Evolutionary conservation across 1,140 invertebrate genomes (phyloP).

Genomic region (Nephotettix cincticeps): DNA sequence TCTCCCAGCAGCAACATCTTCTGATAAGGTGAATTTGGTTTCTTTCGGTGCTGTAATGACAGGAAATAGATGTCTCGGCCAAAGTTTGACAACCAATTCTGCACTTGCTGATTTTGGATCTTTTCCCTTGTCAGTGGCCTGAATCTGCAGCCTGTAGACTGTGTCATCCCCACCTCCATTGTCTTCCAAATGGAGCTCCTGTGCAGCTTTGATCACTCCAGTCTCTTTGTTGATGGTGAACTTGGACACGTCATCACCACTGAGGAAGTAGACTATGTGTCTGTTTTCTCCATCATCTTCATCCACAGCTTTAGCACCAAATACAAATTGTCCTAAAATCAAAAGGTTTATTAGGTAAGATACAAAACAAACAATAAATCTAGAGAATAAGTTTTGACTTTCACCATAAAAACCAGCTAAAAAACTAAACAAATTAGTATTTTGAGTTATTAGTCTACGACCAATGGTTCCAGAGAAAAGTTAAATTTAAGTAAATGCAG

Average conservation of each 20-base stretch:
- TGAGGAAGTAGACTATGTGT: constrained; percentile 72
- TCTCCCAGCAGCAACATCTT: constrained; percentile 73
- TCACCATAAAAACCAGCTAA: too few relatives aligned
- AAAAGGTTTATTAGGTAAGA: too few relatives aligned
- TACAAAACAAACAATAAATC: too few relatives aligned
- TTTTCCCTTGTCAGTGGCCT: constrained; percentile 68
- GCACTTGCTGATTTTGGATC: constrained; percentile 61
- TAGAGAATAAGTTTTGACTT: too few relatives aligned
- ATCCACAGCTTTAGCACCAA: constrained; percentile 81
- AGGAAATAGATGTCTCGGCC: constrained; percentile 72
- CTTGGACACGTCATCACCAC: constrained; percentile 71
- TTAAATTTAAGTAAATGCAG: too few relatives aligned
- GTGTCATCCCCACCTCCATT: constrained; percentile 47
- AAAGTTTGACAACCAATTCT: constrained; percentile 67
- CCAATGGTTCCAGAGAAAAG: too few relatives aligned
- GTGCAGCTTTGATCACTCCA: constrained; percentile 76
- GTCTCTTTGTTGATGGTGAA: constrained; percentile 76
- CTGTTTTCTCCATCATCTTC: constrained; percentile 78
- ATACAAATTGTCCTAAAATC: constrained; percentile 70
- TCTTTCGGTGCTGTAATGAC: constrained; percentile 65
- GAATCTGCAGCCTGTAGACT: constrained; percentile 70
- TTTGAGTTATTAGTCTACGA: too few relatives aligned
- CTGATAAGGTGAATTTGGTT: constrained; percentile 71
- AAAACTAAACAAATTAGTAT: too few relatives aligned
- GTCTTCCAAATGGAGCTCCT: constrained; percentile 46